phyloP scores from a whole-genome alignment of 2,888 invertebrate genomes.

The Omphaloscelis lunosa region DNA sequence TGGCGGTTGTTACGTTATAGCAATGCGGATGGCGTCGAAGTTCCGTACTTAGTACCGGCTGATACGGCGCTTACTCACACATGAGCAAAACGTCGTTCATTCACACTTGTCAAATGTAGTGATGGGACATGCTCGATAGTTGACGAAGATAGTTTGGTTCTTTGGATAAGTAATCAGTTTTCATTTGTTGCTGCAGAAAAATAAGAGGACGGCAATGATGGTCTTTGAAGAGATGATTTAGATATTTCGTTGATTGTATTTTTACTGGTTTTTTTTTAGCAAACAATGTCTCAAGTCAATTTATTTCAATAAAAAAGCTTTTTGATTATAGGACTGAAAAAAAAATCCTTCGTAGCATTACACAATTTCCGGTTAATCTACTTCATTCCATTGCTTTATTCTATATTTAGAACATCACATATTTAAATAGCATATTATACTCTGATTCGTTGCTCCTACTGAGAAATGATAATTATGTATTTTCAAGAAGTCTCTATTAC shows the following conservation, averaged over 20 bases:
- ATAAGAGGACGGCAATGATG: background rate
- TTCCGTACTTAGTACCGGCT: conserved; percentile 88
- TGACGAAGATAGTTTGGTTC: background rate
- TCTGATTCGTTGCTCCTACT: background rate
- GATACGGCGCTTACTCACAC: conserved; percentile 84
- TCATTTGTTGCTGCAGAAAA: background rate
- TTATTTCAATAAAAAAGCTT: no score
- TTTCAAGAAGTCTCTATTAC: background rate
- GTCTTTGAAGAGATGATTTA: background rate
- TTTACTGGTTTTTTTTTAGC: background rate
- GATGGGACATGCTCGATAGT: conserved; percentile 71
- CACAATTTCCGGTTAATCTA: background rate
- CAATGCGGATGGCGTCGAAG: conserved; percentile 66
- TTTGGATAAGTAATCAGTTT: background rate
- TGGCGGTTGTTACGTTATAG: conserved; percentile 73
- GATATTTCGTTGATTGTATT: background rate
- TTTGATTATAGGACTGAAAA: no score
- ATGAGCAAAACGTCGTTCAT: conserved; percentile 83
- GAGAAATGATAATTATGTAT: background rate
- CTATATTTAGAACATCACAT: background rate
- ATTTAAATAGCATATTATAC: background rate
- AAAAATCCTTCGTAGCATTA: background rate
- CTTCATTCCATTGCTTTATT: background rate
- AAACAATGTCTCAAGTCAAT: no score
- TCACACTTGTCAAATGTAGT: conserved; percentile 81